Evolutionary conservation across 2,797 vertebrate genomes (phyloP), one percentile per base, ranked within the genome.

Genomic region (Labeo calbasu): DNA sequence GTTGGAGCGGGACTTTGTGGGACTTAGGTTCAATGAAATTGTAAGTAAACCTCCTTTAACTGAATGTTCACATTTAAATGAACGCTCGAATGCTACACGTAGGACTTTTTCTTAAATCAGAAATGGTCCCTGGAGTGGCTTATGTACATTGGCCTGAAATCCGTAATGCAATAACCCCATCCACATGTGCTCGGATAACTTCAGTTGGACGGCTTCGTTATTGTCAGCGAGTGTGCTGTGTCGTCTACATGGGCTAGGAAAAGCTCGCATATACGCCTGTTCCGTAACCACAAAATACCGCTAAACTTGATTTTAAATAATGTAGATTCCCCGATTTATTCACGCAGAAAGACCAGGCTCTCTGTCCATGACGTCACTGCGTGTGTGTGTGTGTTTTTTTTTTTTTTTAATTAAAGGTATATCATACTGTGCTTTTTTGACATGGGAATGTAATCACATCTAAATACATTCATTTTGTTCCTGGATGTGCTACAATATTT

Each of bases 31-130:
- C 86, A 90, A 79, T 89, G 82, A 86, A 92, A 92, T 92, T 92
- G 94, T 95, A 92, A 95, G 94, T 95, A 90, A 93, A 90, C 89
- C 89, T 91, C 82, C 77, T 93, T 91, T 92, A 85, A 88, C 89
- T 91, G 85, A 87, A 85, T 61, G 28, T 50, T 78, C 72, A 43
- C 32, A 53, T 83, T 79, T 83, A 78, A 90, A 79, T 85, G 84
- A 84, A 84, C 85, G 86, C 83, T 82, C 86, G 87, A 84, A 76
- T 76, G 79, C 53, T 71, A 11, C 71, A 66, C 84, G 69, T 85
- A 55, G 76, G 5, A 77, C 12, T 19, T 28, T 55, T 75, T 59
- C 46, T 87, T 84, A 53, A 23, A 51, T 69, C 28, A 46, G 5
- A 70, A 61, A 61, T 70, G 19, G 23, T 57, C 63, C 40, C 28